Base-by-base conservation (phyloP, 1,140 invertebrate genomes). In the Caerostris extrusa region DNA sequence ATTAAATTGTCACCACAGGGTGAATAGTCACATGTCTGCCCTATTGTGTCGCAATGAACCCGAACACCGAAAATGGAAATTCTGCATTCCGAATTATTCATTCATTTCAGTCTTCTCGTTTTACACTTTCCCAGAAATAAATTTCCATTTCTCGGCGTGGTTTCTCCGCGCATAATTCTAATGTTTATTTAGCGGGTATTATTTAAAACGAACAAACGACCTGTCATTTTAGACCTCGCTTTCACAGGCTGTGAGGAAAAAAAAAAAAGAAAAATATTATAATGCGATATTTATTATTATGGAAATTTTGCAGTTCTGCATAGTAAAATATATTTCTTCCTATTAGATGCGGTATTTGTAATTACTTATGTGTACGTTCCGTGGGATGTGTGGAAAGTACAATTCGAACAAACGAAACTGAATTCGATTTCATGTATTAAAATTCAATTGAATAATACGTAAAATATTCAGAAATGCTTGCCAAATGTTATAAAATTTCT, bases 131-230 rank as follows among this genome's bases (percentile, higher is more conserved):
- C 34, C 34, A 50, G 71, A 77, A 50, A 77, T 34, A 77, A 12
- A 77, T 77, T 77, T 77, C 34, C 71, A 77, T 77, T 53, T 50
- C 34, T 50, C 10, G 34, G 50, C 8, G 50, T 34, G 5, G 12
- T 50, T 50, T 77, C 50, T 14, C 71, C 34, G 34, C 34, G 71
- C 34, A 34, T 1, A 34, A 34, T 53, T 77, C 71, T 77, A 77
- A 77, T 77, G 71, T 77, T 77, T 77, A 77, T 77, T 77, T 77
- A 77, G 71, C 50, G 71, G 34, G 14, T 53, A 77, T 77, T 77
- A 77, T 77, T 77, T 77, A 77, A 77, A 77, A 77, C 34, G 71
- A 14, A 3, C 8, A 77, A 77, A 77, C 71, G 71, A 14, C 7
- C 8, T 77, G 71, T 77, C 71, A 77, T 77, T 77, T 77, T 77